These are phyloP conservation scores for Diprion similis DNA, from an alignment of 1,140 invertebrate species.

Conservation along the genomic window DNA sequence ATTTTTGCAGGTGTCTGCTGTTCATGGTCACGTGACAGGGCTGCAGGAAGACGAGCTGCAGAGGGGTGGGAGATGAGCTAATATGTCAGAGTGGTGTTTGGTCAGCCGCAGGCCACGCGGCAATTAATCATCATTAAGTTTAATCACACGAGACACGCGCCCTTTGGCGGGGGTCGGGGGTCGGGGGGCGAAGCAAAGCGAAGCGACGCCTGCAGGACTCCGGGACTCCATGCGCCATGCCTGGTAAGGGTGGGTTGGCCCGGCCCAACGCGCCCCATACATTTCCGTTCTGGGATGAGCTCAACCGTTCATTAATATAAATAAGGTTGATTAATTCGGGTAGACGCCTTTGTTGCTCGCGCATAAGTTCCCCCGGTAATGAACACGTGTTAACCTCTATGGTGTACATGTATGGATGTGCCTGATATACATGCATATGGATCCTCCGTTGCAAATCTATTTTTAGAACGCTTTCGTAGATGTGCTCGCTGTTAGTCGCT, in stretches of 20 bases:
- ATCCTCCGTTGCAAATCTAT: too few species aligned
- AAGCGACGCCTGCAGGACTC: background rate
- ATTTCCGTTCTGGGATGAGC: conserved; percentile 1
- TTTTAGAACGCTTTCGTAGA: too few species aligned
- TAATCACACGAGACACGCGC: conserved; percentile 8
- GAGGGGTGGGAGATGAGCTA: conserved; percentile 3
- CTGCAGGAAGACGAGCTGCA: background rate
- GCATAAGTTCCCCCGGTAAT: background rate
- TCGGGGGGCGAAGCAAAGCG: background rate
- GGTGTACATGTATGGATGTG: too few species aligned
- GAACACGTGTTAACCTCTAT: background rate
- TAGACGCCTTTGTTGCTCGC: conserved; percentile 9
- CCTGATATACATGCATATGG: too few species aligned
- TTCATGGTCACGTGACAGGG: background rate
- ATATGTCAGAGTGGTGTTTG: conserved; percentile 15
- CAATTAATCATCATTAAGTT: conserved; percentile 17
- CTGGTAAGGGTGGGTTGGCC: background rate
- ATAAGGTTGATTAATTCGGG: conserved; percentile 13
- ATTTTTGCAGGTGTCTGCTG: background rate
- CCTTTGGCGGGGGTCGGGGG: background rate
- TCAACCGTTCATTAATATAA: conserved; percentile 13
- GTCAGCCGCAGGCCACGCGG: conserved; percentile 11
- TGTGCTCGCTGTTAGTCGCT: too few species aligned
- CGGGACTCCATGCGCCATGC: background rate
- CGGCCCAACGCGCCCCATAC: background rate